Evolutionary conservation across 1,140 invertebrate species (phyloP).

Genomic region (Trachelipus rathkii): DNA sequence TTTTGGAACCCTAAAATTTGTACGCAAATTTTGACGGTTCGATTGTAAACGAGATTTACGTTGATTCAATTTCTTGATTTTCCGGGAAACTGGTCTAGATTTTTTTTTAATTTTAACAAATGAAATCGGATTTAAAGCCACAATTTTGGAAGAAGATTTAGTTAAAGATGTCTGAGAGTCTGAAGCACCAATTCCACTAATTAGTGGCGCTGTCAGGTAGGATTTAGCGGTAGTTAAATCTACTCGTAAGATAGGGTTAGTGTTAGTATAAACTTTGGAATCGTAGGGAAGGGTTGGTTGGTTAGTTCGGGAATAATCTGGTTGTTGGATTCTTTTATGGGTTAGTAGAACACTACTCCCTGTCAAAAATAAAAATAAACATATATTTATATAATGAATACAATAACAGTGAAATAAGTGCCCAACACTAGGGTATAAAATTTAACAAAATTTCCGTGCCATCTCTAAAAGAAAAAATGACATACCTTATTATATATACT

Average conservation of each 20-base stretch:
- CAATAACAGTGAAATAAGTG: no score
- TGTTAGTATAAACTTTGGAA: not conserved
- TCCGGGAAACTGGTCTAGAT: not conserved
- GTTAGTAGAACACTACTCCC: not conserved
- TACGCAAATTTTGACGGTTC: no score
- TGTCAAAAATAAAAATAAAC: not conserved
- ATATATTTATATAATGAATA: no score
- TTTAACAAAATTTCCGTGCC: no score
- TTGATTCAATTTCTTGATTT: not conserved
- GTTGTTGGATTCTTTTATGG: not conserved
- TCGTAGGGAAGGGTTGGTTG: not conserved
- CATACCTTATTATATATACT: no score
- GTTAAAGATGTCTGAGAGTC: not conserved
- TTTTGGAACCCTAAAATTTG: no score
- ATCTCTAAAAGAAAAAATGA: no score
- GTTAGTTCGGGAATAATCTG: constrained; percentile 3
- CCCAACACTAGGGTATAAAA: no score
- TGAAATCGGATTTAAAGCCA: not conserved
- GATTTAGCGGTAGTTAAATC: no score
- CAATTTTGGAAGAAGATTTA: not conserved
- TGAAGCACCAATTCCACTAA: no score
- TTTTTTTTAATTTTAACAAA: not conserved
- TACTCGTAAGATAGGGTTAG: not conserved
- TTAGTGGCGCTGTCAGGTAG: no score
- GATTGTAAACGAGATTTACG: no score